These are phyloP conservation scores for Macrotrachela quadricornifera DNA, from an alignment of 1,140 invertebrate species.

Conservation along the genomic window DNA sequence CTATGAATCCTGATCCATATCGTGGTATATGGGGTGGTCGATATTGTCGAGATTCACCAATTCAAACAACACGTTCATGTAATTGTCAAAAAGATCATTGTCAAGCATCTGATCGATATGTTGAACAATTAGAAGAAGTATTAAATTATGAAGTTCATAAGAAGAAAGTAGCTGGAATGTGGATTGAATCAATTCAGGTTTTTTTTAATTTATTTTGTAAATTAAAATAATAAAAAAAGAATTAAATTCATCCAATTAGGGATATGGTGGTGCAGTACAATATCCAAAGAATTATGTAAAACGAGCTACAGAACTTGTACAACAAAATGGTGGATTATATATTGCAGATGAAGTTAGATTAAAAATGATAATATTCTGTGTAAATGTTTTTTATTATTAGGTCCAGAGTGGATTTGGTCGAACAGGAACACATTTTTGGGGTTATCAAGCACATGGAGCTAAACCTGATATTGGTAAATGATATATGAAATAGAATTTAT, in stretches of 20 bases:
- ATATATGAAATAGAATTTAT: too few species aligned
- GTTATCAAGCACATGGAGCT: slow-evolving; percentile 64
- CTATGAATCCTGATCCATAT: slow-evolving; percentile 75
- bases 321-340: slow-evolving; percentile 57
- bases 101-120: slow-evolving; percentile 50
- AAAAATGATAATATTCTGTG: too few species aligned
- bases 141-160: slow-evolving; percentile 51
- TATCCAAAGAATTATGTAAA: slow-evolving; percentile 68
- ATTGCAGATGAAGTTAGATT: slow-evolving; percentile 61
- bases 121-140: slow-evolving; percentile 54
- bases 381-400: too few species aligned
- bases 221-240: too few species aligned
- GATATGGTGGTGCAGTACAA: slow-evolving; percentile 70
- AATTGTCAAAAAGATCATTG: slow-evolving; percentile 43
- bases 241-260: too few species aligned
- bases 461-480: slow-evolving; percentile 52
- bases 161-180: slow-evolving; percentile 53
- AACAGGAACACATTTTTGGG: slow-evolving; percentile 80
- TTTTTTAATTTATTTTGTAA: too few species aligned
- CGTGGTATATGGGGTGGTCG: slow-evolving; percentile 65
- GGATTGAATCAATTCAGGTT: slow-evolving; percentile 85
- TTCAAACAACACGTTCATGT: slow-evolving; percentile 47
- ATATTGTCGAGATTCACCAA: slow-evolving; percentile 59
- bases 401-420: slow-evolving; percentile 76
- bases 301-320: slow-evolving; percentile 53